Conservation (phyloP, 2,797 vertebrate species). For the Phoxinus dragarum region DNA sequence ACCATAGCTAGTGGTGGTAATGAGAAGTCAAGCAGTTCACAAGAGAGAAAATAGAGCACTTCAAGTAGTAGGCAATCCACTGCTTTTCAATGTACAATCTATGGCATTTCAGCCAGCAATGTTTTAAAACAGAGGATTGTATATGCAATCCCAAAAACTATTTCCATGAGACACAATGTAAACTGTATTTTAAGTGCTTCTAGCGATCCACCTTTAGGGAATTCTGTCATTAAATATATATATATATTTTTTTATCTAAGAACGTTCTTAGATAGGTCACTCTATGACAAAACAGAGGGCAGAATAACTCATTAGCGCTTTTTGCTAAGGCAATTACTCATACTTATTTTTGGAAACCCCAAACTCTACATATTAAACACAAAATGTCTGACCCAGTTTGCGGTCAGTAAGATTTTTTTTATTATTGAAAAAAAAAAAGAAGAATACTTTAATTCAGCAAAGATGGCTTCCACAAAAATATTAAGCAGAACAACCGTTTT, state of each 20-base stretch:
- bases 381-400: neutral
- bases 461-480: neutral
- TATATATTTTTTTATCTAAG: neutral
- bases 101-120: neutral
- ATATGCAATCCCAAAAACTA: neutral
- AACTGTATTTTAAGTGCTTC: neutral
- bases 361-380: neutral
- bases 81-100: neutral
- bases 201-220: neutral
- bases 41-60: conserved; percentile 44
- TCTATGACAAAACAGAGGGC: conserved; percentile 5
- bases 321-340: conserved; percentile 6
- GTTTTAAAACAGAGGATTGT: neutral
- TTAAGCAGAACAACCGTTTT: neutral
- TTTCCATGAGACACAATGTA: neutral
- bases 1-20: conserved; percentile 36
- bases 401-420: neutral
- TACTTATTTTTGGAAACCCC: neutral
- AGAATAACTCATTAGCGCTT: neutral
- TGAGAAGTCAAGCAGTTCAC: conserved; percentile 31
- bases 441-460: neutral
- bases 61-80: conserved; percentile 15
- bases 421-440: neutral
- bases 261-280: neutral
- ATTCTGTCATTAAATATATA: neutral